phyloP scores from a whole-genome alignment of 2,797 vertebrate species.

The Spizella passerina region DNA sequence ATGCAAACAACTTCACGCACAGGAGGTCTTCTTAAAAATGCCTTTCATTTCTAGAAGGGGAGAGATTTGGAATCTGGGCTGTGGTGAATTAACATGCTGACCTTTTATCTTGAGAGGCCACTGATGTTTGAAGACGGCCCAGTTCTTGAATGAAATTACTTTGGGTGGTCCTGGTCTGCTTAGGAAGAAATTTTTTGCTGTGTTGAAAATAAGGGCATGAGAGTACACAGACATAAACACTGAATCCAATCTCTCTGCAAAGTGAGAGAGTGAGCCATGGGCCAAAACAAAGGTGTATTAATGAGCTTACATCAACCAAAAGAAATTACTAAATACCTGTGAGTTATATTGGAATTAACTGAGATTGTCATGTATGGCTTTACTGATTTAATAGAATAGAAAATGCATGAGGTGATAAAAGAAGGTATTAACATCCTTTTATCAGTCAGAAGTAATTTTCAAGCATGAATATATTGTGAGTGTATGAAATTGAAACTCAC shows the following conservation, averaged over 20 bases:
- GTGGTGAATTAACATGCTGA: conserved; percentile 55
- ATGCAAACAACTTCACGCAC: conserved; percentile 36
- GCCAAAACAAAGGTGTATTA: conserved; percentile 31
- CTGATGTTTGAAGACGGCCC: conserved; percentile 40
- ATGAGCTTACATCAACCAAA: conserved; percentile 4
- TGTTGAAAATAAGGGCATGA: conserved; percentile 34
- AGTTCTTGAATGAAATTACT: conserved; percentile 37
- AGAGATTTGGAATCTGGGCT: conserved; percentile 29
- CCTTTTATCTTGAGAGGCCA: conserved; percentile 54
- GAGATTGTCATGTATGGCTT: neutral
- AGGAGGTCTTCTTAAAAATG: conserved; percentile 50
- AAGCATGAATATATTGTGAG: conserved; percentile 26
- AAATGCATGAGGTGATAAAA: conserved; percentile 18
- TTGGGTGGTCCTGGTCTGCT: conserved; percentile 53
- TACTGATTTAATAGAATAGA: conserved; percentile 31
- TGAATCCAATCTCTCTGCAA: neutral
- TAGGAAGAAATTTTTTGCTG: conserved; percentile 17
- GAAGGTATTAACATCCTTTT: conserved; percentile 31
- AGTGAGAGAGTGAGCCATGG: neutral
- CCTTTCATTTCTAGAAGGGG: conserved; percentile 18
- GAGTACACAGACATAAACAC: conserved; percentile 23
- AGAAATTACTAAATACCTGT: conserved; percentile 28
- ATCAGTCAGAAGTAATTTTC: conserved; percentile 33
- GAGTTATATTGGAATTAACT: conserved; percentile 37
- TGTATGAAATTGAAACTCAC: conserved; percentile 9